These are phyloP conservation scores for Piprites chloris DNA, from an alignment of 2,113 vertebrate species.

Conservation along the genomic window DNA sequence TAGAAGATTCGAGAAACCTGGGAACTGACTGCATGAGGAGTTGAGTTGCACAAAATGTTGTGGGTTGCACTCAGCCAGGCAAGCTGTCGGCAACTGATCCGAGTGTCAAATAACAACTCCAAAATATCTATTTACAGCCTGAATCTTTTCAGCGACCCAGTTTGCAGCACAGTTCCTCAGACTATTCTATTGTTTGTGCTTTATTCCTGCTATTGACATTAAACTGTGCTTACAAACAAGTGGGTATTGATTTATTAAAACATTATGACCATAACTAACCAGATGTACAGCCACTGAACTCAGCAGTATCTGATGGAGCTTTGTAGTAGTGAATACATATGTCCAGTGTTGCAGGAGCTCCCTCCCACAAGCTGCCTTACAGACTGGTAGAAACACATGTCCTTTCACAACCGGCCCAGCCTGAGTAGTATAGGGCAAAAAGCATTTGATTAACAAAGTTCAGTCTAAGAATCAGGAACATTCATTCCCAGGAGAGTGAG, in stretches of 20 bases:
- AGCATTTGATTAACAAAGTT: neutral
- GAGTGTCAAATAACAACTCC: neutral
- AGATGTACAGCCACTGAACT: neutral
- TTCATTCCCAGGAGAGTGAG: neutral
- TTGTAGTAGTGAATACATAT: fast-evolving
- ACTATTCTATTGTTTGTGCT: neutral
- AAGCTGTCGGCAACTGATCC: neutral
- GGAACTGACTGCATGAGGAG: neutral
- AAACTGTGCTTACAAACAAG: neutral
- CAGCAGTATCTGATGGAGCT: neutral
- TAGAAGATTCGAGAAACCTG: neutral
- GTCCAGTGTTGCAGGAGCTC: neutral
- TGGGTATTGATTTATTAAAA: neutral
- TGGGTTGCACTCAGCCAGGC: neutral
- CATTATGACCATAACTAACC: neutral
- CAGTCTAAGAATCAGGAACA: neutral
- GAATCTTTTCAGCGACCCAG: neutral
- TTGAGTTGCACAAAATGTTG: neutral
- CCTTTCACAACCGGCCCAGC: neutral
- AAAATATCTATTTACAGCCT: neutral
- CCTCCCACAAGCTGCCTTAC: neutral
- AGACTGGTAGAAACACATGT: neutral
- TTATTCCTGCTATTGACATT: neutral
- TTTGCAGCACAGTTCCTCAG: neutral
- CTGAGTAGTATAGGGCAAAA: neutral